A percentile compares a stretch with the other conserved stretches of the same genome.
These are phyloP conservation scores for Mirza zaza DNA, from an alignment of 2,113 vertebrate genomes.

Conservation along the genomic window DNA sequence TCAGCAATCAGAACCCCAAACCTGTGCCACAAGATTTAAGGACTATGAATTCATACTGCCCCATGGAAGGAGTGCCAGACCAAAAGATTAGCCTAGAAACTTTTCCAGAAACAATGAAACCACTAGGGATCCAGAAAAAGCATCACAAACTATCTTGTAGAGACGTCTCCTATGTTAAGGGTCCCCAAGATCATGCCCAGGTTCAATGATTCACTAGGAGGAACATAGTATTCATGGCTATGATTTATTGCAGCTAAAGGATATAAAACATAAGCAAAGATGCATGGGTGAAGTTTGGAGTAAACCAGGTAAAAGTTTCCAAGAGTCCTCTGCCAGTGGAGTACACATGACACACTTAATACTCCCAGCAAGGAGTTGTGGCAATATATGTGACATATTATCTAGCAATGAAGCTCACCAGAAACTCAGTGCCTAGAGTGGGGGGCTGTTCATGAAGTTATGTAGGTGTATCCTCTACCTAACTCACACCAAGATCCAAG, in stretches of 20 bases:
- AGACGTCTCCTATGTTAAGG: not conserved
- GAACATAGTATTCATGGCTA: not conserved
- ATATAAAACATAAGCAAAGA: not conserved
- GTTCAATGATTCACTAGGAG: not conserved
- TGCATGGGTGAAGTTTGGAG: not conserved
- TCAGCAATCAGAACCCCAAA: not conserved
- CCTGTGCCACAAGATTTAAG: not conserved
- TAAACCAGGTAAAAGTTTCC: not conserved
- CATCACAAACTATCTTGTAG: not conserved
- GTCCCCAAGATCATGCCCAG: not conserved
- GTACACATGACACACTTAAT: not conserved
- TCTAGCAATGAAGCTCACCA: not conserved
- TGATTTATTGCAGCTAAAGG: not conserved
- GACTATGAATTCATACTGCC: not conserved
- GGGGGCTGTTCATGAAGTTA: not conserved
- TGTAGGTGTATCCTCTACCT: not conserved
- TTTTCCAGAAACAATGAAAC: not conserved
- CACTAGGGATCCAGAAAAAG: not conserved
- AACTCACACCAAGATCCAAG: not conserved
- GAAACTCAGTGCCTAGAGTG: not conserved
- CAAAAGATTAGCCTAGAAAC: not conserved
- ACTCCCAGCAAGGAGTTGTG: not conserved
- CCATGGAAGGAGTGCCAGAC: not conserved
- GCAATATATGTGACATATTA: not conserved
- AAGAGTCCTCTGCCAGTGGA: not conserved